These are phyloP conservation scores for Conchocele bisecta DNA, from an alignment of 2,888 invertebrate species.

Conservation along the genomic window DNA sequence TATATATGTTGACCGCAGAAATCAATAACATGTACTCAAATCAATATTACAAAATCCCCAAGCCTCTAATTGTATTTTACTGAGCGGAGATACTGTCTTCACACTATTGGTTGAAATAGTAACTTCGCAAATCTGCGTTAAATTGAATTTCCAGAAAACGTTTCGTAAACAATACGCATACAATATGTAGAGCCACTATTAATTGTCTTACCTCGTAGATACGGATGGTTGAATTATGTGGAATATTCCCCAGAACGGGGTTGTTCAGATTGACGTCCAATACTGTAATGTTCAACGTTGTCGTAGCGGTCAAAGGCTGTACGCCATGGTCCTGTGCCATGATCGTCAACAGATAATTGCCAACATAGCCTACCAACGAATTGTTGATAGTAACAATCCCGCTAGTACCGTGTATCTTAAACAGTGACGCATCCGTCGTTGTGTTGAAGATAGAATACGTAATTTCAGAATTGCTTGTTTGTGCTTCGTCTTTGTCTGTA, in stretches of 20 bases:
- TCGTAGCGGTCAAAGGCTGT: conserved; percentile 5
- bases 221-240: conserved; percentile 17
- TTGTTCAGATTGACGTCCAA: conserved; percentile 41
- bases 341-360: conserved; percentile 15
- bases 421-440: neutral
- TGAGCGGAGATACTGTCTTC: no score
- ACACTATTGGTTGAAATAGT: no score
- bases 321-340: conserved; percentile 34
- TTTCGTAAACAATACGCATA: neutral
- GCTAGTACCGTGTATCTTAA: conserved; percentile 16
- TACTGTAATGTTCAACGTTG: conserved; percentile 27
- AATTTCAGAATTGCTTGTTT: conserved; percentile 24
- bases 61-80: no score
- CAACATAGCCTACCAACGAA: conserved; percentile 26
- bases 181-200: neutral
- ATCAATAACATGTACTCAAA: no score
- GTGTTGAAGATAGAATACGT: neutral
- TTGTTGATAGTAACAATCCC: conserved; percentile 34
- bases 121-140: no score
- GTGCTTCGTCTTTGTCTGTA: conserved; percentile 22
- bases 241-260: conserved; percentile 23
- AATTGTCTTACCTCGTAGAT: conserved; percentile 40
- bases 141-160: no score
- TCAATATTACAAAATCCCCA: no score
- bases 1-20: no score